Evolutionary conservation across 2,888 invertebrate genomes (phyloP).

Genomic region (Galerucella pusilla): DNA sequence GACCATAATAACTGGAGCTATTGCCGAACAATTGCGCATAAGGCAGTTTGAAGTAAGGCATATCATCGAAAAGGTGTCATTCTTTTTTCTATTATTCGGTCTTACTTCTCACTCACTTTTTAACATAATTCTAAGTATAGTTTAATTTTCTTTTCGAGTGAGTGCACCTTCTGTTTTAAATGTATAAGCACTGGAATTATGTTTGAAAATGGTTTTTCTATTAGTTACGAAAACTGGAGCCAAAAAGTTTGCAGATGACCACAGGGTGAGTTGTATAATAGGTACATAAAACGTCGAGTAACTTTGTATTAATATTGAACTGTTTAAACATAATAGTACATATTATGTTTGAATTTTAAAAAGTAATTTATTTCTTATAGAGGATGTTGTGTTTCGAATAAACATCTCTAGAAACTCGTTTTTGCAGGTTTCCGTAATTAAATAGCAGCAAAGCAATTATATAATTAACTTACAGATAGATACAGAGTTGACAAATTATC

Average conservation of each 20-base stretch:
- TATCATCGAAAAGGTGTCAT: constrained; percentile 59
- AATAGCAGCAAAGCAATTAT: too few species aligned
- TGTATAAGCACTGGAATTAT: constrained; percentile 57
- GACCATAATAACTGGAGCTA: constrained; percentile 64
- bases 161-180: constrained; percentile 49
- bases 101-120: constrained; percentile 38
- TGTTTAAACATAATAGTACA: not conserved
- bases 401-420: too few species aligned
- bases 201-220: constrained; percentile 55
- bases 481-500: too few species aligned
- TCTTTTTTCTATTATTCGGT: constrained; percentile 39
- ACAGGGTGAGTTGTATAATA: constrained; percentile 56
- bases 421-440: too few species aligned
- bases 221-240: constrained; percentile 51
- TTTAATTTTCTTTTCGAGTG: constrained; percentile 23
- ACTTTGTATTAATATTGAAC: not conserved
- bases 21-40: constrained; percentile 65
- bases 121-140: constrained; percentile 22
- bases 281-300: not conserved
- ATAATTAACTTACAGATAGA: too few species aligned
- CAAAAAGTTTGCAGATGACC: constrained; percentile 63
- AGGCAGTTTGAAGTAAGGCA: constrained; percentile 64
- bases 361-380: too few species aligned
- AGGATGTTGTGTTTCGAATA: too few species aligned
- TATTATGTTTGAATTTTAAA: not conserved